These are phyloP conservation scores for Drosophila tripunctata DNA, from an alignment of 2,888 invertebrate species.

Conservation along the genomic window DNA sequence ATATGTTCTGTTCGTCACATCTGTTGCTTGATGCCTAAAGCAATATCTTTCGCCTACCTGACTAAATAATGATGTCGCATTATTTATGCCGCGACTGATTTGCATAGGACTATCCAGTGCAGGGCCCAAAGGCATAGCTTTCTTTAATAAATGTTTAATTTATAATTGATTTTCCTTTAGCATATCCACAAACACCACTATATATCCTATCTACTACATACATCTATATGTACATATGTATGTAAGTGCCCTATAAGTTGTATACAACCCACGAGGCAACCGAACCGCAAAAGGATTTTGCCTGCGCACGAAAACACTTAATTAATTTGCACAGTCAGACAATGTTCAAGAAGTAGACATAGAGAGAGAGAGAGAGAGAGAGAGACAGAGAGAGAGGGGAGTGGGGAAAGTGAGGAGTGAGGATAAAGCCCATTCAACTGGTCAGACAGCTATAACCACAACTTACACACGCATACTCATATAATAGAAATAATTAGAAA, in stretches of 20 bases:
- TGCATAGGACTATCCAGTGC: constrained; percentile 61
- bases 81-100: constrained; percentile 81
- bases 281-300: constrained; percentile 81
- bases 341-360: constrained; percentile 27
- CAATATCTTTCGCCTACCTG: constrained; percentile 68
- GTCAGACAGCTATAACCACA: constrained; percentile 56
- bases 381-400: no score
- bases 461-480: constrained; percentile 18
- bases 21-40: constrained; percentile 16
- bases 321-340: constrained; percentile 81
- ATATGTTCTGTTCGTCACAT: constrained; percentile 39
- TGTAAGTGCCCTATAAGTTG: constrained; percentile 37
- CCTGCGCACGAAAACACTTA: constrained; percentile 81
- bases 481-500: constrained; percentile 77
- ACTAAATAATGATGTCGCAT: constrained; percentile 82
- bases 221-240: no score
- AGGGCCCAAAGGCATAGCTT: constrained; percentile 36
- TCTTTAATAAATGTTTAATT: constrained; percentile 79
- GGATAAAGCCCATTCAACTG: constrained; percentile 55
- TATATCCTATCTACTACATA: neutral
- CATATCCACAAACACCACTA: neutral
- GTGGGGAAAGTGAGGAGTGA: constrained; percentile 2
- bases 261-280: constrained; percentile 46
- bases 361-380: no score
- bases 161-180: constrained; percentile 72